Evolutionary conservation across 1,140 invertebrate species (phyloP), one percentile per base, ranked within the genome.

Genomic region (Caenorhabditis inopinata): DNA sequence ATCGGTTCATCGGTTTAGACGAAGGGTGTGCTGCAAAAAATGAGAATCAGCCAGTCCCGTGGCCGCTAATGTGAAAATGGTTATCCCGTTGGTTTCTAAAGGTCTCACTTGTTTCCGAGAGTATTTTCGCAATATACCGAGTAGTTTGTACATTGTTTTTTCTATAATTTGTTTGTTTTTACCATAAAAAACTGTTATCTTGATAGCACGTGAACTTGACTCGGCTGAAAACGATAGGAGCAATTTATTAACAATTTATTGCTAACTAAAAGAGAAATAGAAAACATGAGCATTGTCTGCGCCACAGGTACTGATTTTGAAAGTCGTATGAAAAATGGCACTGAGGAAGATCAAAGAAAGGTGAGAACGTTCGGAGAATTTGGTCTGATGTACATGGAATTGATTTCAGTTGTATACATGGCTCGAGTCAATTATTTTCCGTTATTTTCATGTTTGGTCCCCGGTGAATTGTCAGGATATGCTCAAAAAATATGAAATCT

Each of bases 381-480:
- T 6, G n/a, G 27, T 58, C 11, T 58, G 6, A 25, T n/a, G 23
- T 5, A 32, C 51, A 51, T 9, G 6, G 1, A 32, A 32, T 32
- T 32, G 6, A 6, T 25, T 58, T 18, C 58, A 75, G 78, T 42
- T 80, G 14, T 62, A 47, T 23, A 21, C 23, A 38, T 80, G 83
- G 75, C 35, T 81, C n/a, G 38, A 79, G 7, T 35, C 74, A 9
- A 51, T 84, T 4, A 73, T 84, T 7, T 51, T 74, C n/a, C 78
- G 84, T 3, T 48, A 79, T 27, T 53, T 80, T 21, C 82, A 85
- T 12, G 77, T 84, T 18, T 85, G 84, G 84, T 78, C 75, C 6
- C 84, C 82, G 11, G 79, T 73, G 3, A 68, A 79, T 27, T 85
- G 81, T 38, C 85, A 85, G 38, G 21, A 45, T 23, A 49, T 86